Conservation (phyloP, 2,888 invertebrate genomes). For the Tryphoninae sp. region DNA sequence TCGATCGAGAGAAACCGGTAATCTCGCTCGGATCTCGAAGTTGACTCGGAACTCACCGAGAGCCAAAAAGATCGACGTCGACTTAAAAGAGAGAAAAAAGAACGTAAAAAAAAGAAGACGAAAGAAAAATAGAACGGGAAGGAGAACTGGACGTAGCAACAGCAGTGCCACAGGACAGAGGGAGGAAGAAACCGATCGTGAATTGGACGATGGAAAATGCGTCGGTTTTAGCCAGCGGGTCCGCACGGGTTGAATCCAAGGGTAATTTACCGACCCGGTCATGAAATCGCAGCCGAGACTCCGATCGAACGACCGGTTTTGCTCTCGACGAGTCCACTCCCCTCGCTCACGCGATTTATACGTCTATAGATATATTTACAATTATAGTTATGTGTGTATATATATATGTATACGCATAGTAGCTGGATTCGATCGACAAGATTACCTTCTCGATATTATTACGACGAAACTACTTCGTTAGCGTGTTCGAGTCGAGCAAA, state of each 20-base stretch:
- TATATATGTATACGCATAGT: neutral
- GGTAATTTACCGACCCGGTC: conserved; percentile 56
- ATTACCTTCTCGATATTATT: conserved; percentile 18
- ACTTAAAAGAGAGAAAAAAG: conserved; percentile 14
- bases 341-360: conserved; percentile 26
- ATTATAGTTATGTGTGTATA: conserved; percentile 12
- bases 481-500: neutral
- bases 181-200: conserved; percentile 42
- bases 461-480: conserved; percentile 36
- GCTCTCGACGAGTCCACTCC: conserved; percentile 44
- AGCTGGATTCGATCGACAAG: conserved; percentile 6
- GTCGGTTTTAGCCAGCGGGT: conserved; percentile 44
- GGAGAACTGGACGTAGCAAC: conserved; percentile 18
- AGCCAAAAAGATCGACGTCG: conserved; percentile 15
- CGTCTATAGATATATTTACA: neutral
- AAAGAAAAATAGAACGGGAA: neutral
- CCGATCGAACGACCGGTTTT: conserved; percentile 58
- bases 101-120: neutral
- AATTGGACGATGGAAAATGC: conserved; percentile 24
- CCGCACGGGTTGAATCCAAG: conserved; percentile 46
- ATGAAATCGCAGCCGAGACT: conserved; percentile 56
- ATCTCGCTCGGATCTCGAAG: conserved; percentile 38
- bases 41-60: conserved; percentile 33
- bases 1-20: conserved; percentile 34
- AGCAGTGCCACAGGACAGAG: neutral